phyloP scores from a whole-genome alignment of 1,140 invertebrate species.

The Trachelipus rathkii region DNA sequence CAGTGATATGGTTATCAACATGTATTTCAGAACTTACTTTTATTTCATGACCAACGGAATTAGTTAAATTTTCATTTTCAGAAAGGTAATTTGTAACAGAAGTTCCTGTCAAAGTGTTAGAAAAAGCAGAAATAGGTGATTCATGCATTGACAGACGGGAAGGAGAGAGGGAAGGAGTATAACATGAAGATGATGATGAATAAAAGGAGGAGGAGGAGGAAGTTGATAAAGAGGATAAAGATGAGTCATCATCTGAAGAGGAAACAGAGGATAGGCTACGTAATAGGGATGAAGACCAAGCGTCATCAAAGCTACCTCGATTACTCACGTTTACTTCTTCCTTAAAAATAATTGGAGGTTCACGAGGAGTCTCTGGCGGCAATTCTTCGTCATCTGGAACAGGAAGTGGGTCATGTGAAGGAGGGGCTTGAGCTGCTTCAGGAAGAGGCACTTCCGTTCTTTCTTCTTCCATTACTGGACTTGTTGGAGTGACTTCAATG shows the following conservation, averaged over 20 bases:
- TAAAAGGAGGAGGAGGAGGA: slow-evolving; percentile 22
- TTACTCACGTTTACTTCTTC: slow-evolving; percentile 65
- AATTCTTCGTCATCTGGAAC: slow-evolving; percentile 61
- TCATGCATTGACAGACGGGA: slow-evolving; percentile 21
- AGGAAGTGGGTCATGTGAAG: not conserved
- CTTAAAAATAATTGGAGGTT: slow-evolving; percentile 78
- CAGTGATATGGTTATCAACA: too few relatives aligned
- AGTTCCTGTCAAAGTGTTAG: not conserved
- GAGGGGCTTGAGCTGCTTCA: slow-evolving; percentile 25
- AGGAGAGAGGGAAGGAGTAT: slow-evolving; percentile 21
- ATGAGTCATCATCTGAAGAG: slow-evolving; percentile 3
- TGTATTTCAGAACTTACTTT: too few relatives aligned
- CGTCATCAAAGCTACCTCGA: slow-evolving; percentile 13
- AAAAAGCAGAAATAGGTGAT: not conserved
- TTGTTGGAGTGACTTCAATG: not conserved
- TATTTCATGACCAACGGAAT: too few relatives aligned
- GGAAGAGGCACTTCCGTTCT: slow-evolving; percentile 26
- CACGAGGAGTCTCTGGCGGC: slow-evolving; percentile 62
- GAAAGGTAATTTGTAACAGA: not conserved
- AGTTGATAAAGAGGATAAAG: not conserved
- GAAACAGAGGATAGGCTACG: slow-evolving; percentile 17
- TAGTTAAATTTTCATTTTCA: too few relatives aligned
- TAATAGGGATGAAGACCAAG: slow-evolving; percentile 11
- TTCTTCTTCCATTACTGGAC: slow-evolving; percentile 17
- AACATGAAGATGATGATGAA: slow-evolving; percentile 16